Conservation (phyloP, 2,797 vertebrate genomes). For the Cichlasoma orientale region DNA sequence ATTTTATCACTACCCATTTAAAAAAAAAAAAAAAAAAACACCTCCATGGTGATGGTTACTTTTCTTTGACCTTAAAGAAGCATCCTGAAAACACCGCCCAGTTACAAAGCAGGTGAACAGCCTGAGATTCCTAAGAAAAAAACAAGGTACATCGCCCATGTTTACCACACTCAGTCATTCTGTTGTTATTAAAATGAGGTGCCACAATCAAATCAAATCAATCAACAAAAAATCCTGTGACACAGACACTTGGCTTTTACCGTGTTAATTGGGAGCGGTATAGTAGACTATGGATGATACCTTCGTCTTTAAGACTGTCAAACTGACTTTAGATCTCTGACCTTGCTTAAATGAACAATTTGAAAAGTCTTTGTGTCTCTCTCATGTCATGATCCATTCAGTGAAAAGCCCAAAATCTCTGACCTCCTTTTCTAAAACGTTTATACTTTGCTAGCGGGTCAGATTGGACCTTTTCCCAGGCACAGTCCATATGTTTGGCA, state of each 20-base stretch:
- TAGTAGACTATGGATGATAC: neutral
- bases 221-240: neutral
- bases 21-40: neutral
- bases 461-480: neutral
- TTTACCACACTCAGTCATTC: neutral
- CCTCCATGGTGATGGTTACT: neutral
- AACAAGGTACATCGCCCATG: accelerated
- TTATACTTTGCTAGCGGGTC: neutral
- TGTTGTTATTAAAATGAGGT: neutral
- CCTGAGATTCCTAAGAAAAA: neutral
- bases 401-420: neutral
- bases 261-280: too few relatives aligned
- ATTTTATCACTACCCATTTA: neutral
- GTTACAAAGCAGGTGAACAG: neutral
- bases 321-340: neutral
- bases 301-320: neutral
- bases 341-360: neutral
- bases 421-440: neutral
- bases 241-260: neutral
- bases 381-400: too few relatives aligned
- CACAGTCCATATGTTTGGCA: neutral
- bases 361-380: too few relatives aligned
- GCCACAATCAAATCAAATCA: neutral
- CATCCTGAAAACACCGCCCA: neutral
- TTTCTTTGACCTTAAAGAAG: neutral